Evolutionary conservation across 2,113 vertebrate species (phyloP).

Genomic region (human): DNA sequence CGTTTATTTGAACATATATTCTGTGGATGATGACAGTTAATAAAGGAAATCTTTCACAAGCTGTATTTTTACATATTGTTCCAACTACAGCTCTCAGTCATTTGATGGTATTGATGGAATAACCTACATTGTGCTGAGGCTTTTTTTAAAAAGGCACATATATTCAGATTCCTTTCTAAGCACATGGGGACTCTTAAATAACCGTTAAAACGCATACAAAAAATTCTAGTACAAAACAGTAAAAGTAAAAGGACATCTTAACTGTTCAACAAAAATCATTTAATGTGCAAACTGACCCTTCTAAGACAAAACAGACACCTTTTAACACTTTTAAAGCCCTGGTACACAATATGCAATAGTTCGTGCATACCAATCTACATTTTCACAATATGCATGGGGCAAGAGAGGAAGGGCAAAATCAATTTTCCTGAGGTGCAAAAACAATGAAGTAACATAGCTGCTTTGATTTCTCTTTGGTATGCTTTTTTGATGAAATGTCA

Average conservation of each 20-base stretch:
- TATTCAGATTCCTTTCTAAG: constrained; percentile 88
- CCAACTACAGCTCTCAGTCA: constrained; percentile 85
- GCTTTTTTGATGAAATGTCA: constrained; percentile 28
- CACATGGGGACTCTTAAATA: constrained; percentile 88
- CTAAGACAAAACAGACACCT: constrained; percentile 62
- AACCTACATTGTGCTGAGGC: constrained; percentile 79
- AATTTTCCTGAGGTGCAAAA: constrained; percentile 69
- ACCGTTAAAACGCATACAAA: constrained; percentile 87
- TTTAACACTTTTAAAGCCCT: constrained; percentile 64
- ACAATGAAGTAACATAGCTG: constrained; percentile 55
- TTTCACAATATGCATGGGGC: not conserved
- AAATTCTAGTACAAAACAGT: constrained; percentile 72
- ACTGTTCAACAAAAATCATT: constrained; percentile 76
- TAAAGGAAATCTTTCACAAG: constrained; percentile 94
- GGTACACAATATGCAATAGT: not conserved
- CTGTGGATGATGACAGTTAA: constrained; percentile 95
- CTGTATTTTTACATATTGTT: constrained; percentile 93
- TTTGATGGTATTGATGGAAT: constrained; percentile 89
- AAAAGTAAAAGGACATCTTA: constrained; percentile 79
- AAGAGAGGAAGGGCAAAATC: constrained; percentile 49
- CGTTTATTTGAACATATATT: constrained; percentile 99
- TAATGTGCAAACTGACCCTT: constrained; percentile 66
- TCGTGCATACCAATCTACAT: constrained; percentile 45
- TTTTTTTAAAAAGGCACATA: constrained; percentile 82
- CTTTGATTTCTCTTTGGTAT: constrained; percentile 28